A percentile compares a stretch with the other conserved stretches of the same genome.
phyloP scores from a whole-genome alignment of 1,140 invertebrate genomes.

The Panagrolaimus sp. region DNA sequence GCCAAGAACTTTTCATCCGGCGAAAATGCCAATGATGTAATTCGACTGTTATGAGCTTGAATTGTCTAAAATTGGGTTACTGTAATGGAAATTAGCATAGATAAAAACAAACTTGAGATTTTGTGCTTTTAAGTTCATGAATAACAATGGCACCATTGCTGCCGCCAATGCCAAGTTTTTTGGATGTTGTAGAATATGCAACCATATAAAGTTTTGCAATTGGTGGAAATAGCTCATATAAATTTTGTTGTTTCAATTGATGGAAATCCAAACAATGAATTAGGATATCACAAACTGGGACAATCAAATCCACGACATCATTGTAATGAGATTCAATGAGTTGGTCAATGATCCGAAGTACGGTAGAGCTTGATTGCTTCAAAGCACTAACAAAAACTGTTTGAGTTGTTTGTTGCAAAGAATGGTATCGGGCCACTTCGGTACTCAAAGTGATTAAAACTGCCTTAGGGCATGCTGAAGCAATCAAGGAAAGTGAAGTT shows the following conservation, averaged over 20 bases:
- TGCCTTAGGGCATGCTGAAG: slow-evolving; percentile 84
- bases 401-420: slow-evolving; percentile 75
- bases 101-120: slow-evolving; percentile 73
- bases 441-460: slow-evolving; percentile 95
- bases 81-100: no score
- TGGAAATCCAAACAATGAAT: slow-evolving; percentile 91
- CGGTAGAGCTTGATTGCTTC: slow-evolving; percentile 75
- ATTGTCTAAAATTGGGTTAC: slow-evolving; percentile 67
- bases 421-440: slow-evolving; percentile 88
- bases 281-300: slow-evolving; percentile 95
- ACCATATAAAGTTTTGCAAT: slow-evolving; percentile 73
- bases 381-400: slow-evolving; percentile 70
- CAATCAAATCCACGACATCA: slow-evolving; percentile 83
- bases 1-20: slow-evolving; percentile 94
- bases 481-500: slow-evolving; percentile 87
- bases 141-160: slow-evolving; percentile 83
- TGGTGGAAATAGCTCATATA: slow-evolving; percentile 90
- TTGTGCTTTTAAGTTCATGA: slow-evolving; percentile 86
- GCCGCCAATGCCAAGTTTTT: slow-evolving; percentile 89
- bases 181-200: slow-evolving; percentile 79
- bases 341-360: slow-evolving; percentile 85
- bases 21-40: slow-evolving; percentile 87
- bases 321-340: slow-evolving; percentile 92
- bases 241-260: slow-evolving; percentile 79
- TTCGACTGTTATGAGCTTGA: slow-evolving; percentile 74